Base-by-base conservation (phyloP, 2,888 invertebrate genomes). In the Arctia plantaginis region DNA sequence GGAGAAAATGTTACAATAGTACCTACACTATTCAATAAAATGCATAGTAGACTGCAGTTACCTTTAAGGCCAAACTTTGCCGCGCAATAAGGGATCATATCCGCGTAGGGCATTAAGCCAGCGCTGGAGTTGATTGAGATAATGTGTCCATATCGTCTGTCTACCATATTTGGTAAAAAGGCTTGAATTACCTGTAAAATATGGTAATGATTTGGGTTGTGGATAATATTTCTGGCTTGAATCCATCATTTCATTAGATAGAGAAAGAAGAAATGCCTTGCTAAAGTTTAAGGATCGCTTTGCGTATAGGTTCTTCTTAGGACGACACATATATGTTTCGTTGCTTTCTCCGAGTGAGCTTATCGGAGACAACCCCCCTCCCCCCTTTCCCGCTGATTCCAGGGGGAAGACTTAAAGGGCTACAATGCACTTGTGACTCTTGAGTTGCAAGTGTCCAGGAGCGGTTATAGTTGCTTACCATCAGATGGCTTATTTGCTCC, bases 31-130 rank as follows among this genome's bases (percentile, higher is more conserved):
- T 18, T 41, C 18, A 0, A 18, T 18, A 30, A 66, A 66, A 27
- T 6, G 41, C 15, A 59, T 66, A 39, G 66, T 23, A 66, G 15
- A 23, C 12, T 13, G 12, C 15, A 44, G 20, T 55, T 83, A 95
- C 95, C 95, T 92, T 88, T 90, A 0, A 95, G 89, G 20, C 95
- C 95, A 83, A 91, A 95, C 78, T 95, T 95, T 3, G 95, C 94
- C 1, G 95, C 94, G 73, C 94, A 94, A 72, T 95, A 95, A 0
- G 95, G 93, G 66, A 91, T 90, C 93, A 94, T 93, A 62, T 94
- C 93, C 0, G 93, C 89, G 62, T 87, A 91, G 0, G 95, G 93
- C 90, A 94, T 89, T 35, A 95, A 85, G 0, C 94, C 95, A 12
- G 93, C 92, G 74, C 92, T 93, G 0, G 95, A 95, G 85, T 95